Base-by-base conservation (phyloP, 2,888 invertebrate genomes). In the Acronicta alni region DNA sequence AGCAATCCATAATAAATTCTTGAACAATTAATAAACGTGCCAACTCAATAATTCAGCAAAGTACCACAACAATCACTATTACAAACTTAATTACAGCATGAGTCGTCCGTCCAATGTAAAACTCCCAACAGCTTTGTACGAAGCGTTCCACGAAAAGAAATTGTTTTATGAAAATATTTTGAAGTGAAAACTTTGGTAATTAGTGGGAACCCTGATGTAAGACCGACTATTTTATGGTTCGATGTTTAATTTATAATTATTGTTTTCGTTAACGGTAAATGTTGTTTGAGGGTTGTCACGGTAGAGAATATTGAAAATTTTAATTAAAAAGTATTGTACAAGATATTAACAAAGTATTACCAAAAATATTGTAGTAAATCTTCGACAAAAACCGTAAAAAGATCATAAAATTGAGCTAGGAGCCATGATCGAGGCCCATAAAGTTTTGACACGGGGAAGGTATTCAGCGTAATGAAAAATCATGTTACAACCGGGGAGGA, bases 391-490 rank as follows among this genome's bases (percentile, higher is more conserved):
- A 47, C 42, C 46, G 17, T 65, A 60, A 78, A 75, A 70, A 58
- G 48, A 47, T 37, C 53, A 60, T 76, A 63, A 67, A 69, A 63
- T 52, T 51, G 38, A 45, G 35, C 37, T 45, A 39, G 35, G 26
- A 35, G 49, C 39, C 48, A 61, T 72, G 67, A 77, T 79, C 66
- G 73, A 72, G 62, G 56, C 59, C 54, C 73, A 79, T 78, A 71
- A 74, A 77, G 61, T 78, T 80, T 80, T 73, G 67, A 72, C 48
- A 67, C 57, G 57, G 58, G 18, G 41, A 57, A 57, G 78, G 83
- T 77, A 80, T 81, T 81, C 69, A 67, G 71, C 45, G 80, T 87
- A 88, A 88, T 88, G 87, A 87, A 87, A 87, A 88, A 86, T 86
- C 83, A 88, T 87, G 85, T 83, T 75, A 80, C 77, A 48, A 66